Conservation (phyloP, 2,888 invertebrate species). For the Fragum sueziense region DNA sequence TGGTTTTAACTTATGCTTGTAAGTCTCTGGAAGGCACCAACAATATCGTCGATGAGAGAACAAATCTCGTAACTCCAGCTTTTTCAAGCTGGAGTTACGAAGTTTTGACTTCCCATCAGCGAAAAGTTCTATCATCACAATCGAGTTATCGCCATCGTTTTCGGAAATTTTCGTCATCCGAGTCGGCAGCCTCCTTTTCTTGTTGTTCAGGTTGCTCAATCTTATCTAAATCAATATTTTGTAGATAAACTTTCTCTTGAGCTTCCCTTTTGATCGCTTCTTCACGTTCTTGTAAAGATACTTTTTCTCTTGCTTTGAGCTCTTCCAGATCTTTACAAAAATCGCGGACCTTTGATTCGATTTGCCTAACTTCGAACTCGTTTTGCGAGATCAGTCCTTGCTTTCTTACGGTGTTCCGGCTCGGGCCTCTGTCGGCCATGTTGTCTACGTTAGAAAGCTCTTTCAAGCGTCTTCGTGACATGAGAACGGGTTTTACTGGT, state of each 20-base stretch:
- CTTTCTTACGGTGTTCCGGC: conserved; percentile 52
- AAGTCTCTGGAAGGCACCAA: neutral
- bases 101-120: too few species aligned
- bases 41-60: neutral
- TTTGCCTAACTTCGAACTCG: conserved; percentile 24
- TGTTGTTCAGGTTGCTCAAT: conserved; percentile 8
- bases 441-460: conserved; percentile 64
- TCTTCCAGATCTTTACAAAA: conserved; percentile 53
- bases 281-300: conserved; percentile 46
- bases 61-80: too few species aligned
- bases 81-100: too few species aligned
- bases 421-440: conserved; percentile 59
- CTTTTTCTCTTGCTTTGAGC: conserved; percentile 30
- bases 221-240: conserved; percentile 27
- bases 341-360: conserved; percentile 45
- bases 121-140: neutral
- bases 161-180: neutral
- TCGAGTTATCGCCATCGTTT: neutral
- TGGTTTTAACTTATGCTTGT: neutral
- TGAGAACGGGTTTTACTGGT: conserved; percentile 62
- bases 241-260: conserved; percentile 36
- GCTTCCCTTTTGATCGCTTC: conserved; percentile 40
- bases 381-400: conserved; percentile 39
- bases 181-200: conserved; percentile 12
- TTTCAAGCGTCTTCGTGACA: conserved; percentile 65